Conservation (phyloP, 2,113 vertebrate genomes). For the Dissostichus mawsoni region DNA sequence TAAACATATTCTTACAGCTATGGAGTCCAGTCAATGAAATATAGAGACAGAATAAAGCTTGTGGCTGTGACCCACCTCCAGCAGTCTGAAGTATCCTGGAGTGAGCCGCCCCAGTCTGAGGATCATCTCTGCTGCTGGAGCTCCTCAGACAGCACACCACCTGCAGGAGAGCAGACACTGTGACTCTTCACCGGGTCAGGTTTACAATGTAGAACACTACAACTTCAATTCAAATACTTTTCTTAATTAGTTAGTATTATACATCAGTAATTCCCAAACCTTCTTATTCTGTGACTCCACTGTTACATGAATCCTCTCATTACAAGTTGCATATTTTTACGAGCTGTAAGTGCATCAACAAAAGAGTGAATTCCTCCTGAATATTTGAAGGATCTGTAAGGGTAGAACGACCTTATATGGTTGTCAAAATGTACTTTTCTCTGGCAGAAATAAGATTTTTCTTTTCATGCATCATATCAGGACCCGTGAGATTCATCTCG, state of each 20-base stretch:
- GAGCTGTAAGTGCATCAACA: neutral
- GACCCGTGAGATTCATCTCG: neutral
- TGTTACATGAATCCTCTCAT: neutral
- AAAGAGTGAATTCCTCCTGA: neutral
- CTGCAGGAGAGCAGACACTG: neutral
- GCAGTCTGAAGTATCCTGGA: constrained; percentile 91
- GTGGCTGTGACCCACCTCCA: constrained; percentile 84
- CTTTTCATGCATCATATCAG: neutral
- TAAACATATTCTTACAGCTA: no score
- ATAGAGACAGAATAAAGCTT: neutral
- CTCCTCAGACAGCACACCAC: neutral
- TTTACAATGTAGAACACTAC: neutral
- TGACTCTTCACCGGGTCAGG: neutral
- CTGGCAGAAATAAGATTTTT: neutral
- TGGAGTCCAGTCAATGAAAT: neutral
- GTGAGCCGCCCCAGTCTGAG: constrained; percentile 89
- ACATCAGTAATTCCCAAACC: neutral
- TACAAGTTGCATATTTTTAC: no score
- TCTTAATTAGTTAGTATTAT: neutral
- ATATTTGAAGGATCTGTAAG: neutral
- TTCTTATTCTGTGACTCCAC: neutral
- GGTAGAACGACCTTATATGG: neutral
- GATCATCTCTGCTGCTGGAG: constrained; percentile 76
- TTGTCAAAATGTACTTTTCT: neutral
- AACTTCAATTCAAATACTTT: neutral